Conservation (phyloP, 2,113 vertebrate genomes). For the Sphyrna mokarran region DNA sequence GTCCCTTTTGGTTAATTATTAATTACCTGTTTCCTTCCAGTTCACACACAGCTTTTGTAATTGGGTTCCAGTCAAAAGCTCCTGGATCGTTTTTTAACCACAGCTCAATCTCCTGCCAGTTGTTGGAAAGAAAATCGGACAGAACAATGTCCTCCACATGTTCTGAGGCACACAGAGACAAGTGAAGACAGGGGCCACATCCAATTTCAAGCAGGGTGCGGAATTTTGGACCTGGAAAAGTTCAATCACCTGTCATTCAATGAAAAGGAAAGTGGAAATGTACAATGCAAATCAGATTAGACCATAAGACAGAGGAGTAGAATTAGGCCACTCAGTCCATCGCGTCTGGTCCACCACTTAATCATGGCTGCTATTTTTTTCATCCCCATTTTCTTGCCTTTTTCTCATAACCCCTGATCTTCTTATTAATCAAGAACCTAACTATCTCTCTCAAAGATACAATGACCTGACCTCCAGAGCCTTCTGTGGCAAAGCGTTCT, state of each 20-base stretch:
- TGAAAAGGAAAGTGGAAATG: fast-evolving
- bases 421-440: too few relatives aligned
- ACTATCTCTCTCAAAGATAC: too few relatives aligned
- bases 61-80: slow-evolving; percentile 52
- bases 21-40: slow-evolving; percentile 54
- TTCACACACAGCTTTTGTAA: slow-evolving; percentile 52
- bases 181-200: slow-evolving; percentile 54
- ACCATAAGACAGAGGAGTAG: not conserved
- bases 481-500: too few relatives aligned
- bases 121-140: slow-evolving; percentile 50
- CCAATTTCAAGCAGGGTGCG: slow-evolving; percentile 53
- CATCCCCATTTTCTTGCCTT: too few relatives aligned
- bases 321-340: too few relatives aligned
- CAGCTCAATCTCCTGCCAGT: slow-evolving; percentile 49
- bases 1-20: not conserved
- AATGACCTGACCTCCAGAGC: too few relatives aligned
- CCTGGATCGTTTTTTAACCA: slow-evolving; percentile 53
- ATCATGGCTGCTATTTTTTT: too few relatives aligned
- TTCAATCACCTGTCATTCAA: not conserved
- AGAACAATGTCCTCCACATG: slow-evolving; percentile 50
- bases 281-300: not conserved
- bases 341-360: too few relatives aligned
- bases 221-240: slow-evolving; percentile 47
- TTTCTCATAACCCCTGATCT: too few relatives aligned
- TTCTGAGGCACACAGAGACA: slow-evolving; percentile 54